Base-by-base conservation (phyloP, 1,140 invertebrate species). In the Tetranychus urticae region DNA sequence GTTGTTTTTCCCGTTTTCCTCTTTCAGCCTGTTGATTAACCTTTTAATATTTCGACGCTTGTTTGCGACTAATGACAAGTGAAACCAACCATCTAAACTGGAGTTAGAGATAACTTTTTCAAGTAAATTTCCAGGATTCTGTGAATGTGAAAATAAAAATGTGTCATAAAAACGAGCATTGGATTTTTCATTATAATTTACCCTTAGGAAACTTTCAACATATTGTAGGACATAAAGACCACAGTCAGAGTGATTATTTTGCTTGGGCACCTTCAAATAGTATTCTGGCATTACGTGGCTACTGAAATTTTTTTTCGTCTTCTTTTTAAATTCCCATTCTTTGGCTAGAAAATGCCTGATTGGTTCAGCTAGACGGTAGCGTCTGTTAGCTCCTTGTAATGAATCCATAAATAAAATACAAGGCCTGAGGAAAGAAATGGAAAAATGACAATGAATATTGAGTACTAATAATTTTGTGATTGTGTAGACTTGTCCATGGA, bases 241-340 rank as follows among this genome's bases (percentile, higher is more conserved):
- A 76, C 94, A 98, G 73, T 98, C 94, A 47, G 84, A 88, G 70
- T 84, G 91, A 76, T 97, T 97, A 62, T 82, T 88, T 76, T 98
- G 94, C 70, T 94, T 89, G 31, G 92, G 92, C 62, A 93, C 86
- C 76, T 86, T 87, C 0, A 86, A 84, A 35, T 10, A 33, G 10
- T 3, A n/a, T 2, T 52, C 50, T n/a, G 50, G 50, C 50, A 52
- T 60, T 0, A 10, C 35, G 31, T 36, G 7, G 36, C 23, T 52
- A 31, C 50, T 52, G n/a, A 52, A 52, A 31, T 31, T 31, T 52
- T 52, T 52, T 23, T 39, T 13, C 12, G 37, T 37, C 1, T 13
- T n/a, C 2, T 69, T 74, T 78, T 63, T 52, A n/a, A 6, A 52
- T 52, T 83, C 78, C 74, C 89, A 85, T 77, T 96, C 91, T 67